phyloP scores from a whole-genome alignment of 2,888 invertebrate genomes.

The Cylindroiulus punctatus region DNA sequence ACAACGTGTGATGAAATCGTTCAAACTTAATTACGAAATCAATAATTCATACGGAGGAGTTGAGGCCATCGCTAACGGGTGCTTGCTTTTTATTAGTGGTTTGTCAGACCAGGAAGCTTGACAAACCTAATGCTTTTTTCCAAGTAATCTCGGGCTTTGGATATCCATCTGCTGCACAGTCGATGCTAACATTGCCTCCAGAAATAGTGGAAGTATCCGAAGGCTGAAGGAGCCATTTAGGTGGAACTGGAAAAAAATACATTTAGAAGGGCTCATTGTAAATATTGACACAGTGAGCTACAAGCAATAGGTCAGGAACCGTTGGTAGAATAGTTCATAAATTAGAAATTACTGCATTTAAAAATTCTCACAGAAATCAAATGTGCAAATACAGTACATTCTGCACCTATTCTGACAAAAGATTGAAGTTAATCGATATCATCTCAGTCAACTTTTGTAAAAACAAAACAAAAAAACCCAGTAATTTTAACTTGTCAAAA shows the following conservation, averaged over 20 bases:
- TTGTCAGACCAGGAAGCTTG: neutral
- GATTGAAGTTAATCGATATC: no score
- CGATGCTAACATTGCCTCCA: conserved; percentile 77
- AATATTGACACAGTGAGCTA: no score
- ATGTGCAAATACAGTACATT: no score
- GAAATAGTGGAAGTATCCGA: conserved; percentile 67
- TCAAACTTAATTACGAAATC: neutral
- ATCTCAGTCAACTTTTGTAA: no score
- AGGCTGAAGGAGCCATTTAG: conserved; percentile 55
- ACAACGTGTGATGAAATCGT: conserved; percentile 39
- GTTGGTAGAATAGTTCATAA: no score
- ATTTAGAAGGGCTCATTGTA: neutral
- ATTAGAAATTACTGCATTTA: no score
- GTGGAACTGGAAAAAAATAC: conserved; percentile 50
- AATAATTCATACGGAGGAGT: neutral
- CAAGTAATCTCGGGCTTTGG: conserved; percentile 83
- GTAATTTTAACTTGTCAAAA: no score
- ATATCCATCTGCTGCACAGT: conserved; percentile 84
- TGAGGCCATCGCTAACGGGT: neutral
- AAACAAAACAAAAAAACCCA: no score
- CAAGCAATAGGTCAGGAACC: no score
- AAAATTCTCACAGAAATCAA: no score
- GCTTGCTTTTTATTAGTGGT: neutral
- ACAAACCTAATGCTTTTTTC: conserved; percentile 71
- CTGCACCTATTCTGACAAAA: no score